Evolutionary conservation across 2,797 vertebrate genomes (phyloP), one percentile per base, ranked within the genome.

Genomic region (Threskiornis aethiopicus): DNA sequence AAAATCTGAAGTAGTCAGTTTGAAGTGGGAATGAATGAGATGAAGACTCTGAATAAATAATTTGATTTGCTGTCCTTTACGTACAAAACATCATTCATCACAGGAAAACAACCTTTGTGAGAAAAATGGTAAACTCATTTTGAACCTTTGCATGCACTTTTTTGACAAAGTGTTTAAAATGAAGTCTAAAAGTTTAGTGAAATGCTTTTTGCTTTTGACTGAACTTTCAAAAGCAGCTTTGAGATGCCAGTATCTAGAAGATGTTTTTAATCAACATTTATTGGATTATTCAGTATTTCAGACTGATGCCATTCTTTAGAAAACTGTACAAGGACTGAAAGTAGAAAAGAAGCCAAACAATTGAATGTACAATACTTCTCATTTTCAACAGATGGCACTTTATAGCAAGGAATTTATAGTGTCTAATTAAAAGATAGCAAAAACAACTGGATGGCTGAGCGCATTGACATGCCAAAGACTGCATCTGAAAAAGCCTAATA

Each of bases 301-400:
- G 54, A 61, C 3, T 54, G 15, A 73, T 33, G 5, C 14, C 2
- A 46, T 26, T 46, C 39, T 66, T 66, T 26, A 78, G 19, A 94
- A 71, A 87, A 92, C 21, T 25, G 28, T 57, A 37, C 21, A 62
- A 5, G 18, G 26, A 66, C 2, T 85, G 47, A 73, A 70, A 49
- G 15, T 29, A 88, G 37, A 71, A 87, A 89, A 82, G 26, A 39
- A 89, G 22, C 3, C 57, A 67, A 85, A 76, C 37, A 90, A 81
- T 1, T 46, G 24, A 61, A 72, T 4, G 57, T n/a, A 90, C 72
- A 88, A 46, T 93, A 94, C 82, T 90, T 75, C 16, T 0, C 71
- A 58, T 81, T 94, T 81, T 94, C 90, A 95, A 94, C 67, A 97
- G 83, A 80, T 90, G 83, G 88, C 83, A 96, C 82, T 91, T 96